These are phyloP conservation scores for Crotalus horridus DNA, from an alignment of 2,113 vertebrate genomes.

Conservation along the genomic window DNA sequence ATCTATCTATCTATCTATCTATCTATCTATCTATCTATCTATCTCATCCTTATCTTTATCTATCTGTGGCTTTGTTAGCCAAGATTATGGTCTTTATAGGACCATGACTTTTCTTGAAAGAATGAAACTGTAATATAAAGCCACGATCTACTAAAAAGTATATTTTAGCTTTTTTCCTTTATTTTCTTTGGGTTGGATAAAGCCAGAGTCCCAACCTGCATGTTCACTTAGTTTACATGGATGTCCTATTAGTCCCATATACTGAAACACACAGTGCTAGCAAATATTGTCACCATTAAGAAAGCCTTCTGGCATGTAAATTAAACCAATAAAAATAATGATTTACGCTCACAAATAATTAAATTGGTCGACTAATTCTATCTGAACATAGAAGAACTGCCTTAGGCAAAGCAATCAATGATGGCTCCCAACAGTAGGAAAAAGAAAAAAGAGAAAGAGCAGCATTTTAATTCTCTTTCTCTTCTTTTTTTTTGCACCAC, in stretches of 20 bases:
- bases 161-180: background rate
- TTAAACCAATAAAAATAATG: background rate
- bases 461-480: background rate
- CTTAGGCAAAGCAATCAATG: background rate
- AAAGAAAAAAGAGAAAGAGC: background rate
- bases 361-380: background rate
- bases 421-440: background rate
- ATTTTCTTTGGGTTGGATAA: background rate
- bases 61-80: background rate
- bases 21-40: background rate
- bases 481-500: background rate
- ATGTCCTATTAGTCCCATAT: background rate
- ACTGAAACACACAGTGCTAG: background rate
- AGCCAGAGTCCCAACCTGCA: background rate
- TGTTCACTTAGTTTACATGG: background rate
- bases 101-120: background rate
- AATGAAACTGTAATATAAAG: background rate
- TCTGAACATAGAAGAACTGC: background rate
- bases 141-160: background rate
- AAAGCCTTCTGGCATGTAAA: background rate
- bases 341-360: background rate
- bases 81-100: background rate
- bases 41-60: background rate
- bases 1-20: background rate
- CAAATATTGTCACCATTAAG: background rate